Conservation (phyloP, 2,797 vertebrate species). For the Epinephelus malabaricus region DNA sequence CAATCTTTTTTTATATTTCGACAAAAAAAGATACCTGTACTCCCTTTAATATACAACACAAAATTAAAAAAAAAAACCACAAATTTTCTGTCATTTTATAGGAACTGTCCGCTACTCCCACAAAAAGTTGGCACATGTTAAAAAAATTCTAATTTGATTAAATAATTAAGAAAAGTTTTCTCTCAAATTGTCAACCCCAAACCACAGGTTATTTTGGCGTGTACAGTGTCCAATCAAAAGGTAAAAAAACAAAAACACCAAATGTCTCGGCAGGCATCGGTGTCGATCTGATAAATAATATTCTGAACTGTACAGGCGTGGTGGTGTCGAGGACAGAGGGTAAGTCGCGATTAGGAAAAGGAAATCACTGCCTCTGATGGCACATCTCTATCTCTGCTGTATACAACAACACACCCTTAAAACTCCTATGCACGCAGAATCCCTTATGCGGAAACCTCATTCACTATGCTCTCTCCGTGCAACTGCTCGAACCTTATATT, state of each 20-base stretch:
- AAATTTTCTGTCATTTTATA: constrained; percentile 9
- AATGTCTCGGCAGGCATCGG: constrained; percentile 11
- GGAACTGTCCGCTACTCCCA: constrained; percentile 3
- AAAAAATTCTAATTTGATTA: constrained; percentile 16
- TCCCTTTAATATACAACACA: constrained; percentile 55
- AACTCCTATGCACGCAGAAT: constrained; percentile 43
- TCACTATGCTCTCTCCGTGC: constrained; percentile 50
- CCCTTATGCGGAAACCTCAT: constrained; percentile 61
- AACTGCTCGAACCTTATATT: constrained; percentile 52
- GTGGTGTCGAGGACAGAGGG: constrained; percentile 55
- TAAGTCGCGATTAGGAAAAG: constrained; percentile 48
- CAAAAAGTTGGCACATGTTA: constrained; percentile 69
- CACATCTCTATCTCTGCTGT: constrained; percentile 47
- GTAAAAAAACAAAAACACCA: not conserved
- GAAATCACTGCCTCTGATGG: constrained; percentile 62
- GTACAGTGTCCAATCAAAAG: constrained; percentile 19
- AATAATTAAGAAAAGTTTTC: constrained; percentile 28
- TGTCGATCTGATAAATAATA: constrained; percentile 6
- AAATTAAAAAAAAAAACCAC: not conserved
- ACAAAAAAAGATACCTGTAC: constrained; percentile 41
- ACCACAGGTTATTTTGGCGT: constrained; percentile 14
- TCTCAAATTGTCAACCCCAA: constrained; percentile 17
- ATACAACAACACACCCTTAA: constrained; percentile 41
- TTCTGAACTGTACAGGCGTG: constrained; percentile 31
- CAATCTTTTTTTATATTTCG: constrained; percentile 49